A percentile compares a stretch with the other conserved stretches of the same genome.
These are phyloP conservation scores for Cyanoramphus novaezelandiae DNA, from an alignment of 2,113 vertebrate genomes.

Conservation along the genomic window DNA sequence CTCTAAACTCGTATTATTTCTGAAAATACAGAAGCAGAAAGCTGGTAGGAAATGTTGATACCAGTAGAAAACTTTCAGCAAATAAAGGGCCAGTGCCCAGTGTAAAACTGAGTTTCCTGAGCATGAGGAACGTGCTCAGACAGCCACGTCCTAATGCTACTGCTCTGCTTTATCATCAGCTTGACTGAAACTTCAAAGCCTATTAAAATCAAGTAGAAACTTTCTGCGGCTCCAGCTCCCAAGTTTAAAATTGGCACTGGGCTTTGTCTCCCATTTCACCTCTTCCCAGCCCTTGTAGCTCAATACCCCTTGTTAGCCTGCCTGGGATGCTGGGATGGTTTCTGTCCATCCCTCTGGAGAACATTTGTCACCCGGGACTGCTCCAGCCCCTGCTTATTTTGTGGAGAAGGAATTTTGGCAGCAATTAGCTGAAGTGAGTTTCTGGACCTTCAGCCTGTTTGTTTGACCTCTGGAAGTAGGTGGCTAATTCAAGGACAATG, in stretches of 20 bases:
- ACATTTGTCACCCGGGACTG: conserved; percentile 64
- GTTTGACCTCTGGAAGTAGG: conserved; percentile 70
- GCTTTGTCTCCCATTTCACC: background rate
- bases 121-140: background rate
- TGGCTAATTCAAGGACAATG: conserved; percentile 68
- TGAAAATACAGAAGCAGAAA: conserved; percentile 15
- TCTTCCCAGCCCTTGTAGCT: conserved; percentile 51
- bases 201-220: background rate
- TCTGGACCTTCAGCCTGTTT: conserved; percentile 55
- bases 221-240: background rate
- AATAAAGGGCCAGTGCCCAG: background rate
- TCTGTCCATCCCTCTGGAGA: conserved; percentile 52
- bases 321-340: conserved; percentile 51
- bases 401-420: conserved; percentile 64
- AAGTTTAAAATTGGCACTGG: conserved; percentile 39
- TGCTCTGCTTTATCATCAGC: background rate
- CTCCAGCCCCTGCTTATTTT: conserved; percentile 40
- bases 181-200: background rate
- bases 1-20: background rate
- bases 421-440: conserved; percentile 36
- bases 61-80: background rate
- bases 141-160: background rate
- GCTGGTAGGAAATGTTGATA: background rate
- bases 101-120: background rate
- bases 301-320: conserved; percentile 50